phyloP scores from a whole-genome alignment of 2,797 vertebrate genomes.

The Xiphorhynchus erythropygius region DNA sequence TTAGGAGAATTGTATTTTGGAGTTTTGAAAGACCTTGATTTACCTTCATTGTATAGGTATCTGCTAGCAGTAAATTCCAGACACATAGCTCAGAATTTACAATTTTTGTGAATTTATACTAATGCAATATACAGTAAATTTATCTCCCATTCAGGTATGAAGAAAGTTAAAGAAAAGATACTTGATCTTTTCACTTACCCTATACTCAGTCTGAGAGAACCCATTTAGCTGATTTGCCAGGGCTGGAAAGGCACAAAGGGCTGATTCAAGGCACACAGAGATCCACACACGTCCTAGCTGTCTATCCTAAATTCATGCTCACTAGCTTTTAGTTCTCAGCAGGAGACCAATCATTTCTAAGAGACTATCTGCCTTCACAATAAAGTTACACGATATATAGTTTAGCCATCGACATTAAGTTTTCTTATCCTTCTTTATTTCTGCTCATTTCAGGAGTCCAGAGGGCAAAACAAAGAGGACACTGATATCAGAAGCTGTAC shows the following conservation, averaged over 20 bases:
- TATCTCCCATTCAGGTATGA: background rate
- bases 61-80: background rate
- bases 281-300: background rate
- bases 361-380: background rate
- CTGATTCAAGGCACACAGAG: background rate
- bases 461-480: background rate
- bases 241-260: background rate
- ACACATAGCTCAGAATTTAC: background rate
- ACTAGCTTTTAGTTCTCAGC: background rate
- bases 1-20: background rate
- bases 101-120: background rate
- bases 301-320: background rate
- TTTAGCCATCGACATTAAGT: background rate
- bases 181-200: background rate
- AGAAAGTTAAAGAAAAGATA: background rate
- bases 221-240: background rate
- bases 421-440: background rate
- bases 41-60: background rate
- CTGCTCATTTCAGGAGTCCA: background rate
- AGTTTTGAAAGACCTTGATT: background rate
- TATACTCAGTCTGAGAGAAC: background rate
- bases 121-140: background rate
- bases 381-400: background rate
- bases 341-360: background rate
- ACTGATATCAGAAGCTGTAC: background rate